These are phyloP conservation scores for Nasonia vitripennis DNA, from an alignment of 1,140 invertebrate species.

Conservation along the genomic window DNA sequence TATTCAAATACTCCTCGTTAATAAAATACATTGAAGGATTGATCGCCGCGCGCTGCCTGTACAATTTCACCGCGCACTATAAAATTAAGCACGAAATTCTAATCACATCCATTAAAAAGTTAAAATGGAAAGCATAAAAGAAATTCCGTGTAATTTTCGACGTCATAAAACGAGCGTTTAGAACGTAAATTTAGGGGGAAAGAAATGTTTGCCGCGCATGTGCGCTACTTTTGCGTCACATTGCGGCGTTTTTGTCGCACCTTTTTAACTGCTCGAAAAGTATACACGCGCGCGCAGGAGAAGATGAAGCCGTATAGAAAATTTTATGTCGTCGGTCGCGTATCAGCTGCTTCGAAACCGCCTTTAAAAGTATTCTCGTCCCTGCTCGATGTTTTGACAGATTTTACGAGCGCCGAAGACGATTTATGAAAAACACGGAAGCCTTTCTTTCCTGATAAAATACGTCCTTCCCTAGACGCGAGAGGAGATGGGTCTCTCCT, in stretches of 20 bases:
- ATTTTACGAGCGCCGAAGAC: conserved; percentile 7
- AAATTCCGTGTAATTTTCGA: background rate
- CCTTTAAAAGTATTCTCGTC: conserved; percentile 5
- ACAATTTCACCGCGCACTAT: background rate
- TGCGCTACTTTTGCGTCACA: background rate
- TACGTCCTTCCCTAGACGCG: background rate
- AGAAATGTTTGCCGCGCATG: background rate
- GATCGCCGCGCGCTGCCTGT: background rate
- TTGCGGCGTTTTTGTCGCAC: background rate
- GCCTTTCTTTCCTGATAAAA: conserved; percentile 13
- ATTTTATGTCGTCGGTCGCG: conserved; percentile 9
- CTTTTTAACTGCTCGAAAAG: background rate
- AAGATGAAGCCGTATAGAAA: background rate
- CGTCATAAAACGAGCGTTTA: background rate
- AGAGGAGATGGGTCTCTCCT: background rate
- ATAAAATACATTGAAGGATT: background rate
- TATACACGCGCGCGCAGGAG: background rate
- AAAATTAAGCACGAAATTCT: background rate
- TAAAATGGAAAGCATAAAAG: background rate
- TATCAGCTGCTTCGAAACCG: background rate
- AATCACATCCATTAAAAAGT: background rate
- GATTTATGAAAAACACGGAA: conserved; percentile 3
- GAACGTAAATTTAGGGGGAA: conserved; percentile 1
- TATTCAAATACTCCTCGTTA: background rate
- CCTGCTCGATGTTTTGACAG: conserved; percentile 3